phyloP scores from a whole-genome alignment of 2,888 invertebrate species.

The Calephelis perditalis region DNA sequence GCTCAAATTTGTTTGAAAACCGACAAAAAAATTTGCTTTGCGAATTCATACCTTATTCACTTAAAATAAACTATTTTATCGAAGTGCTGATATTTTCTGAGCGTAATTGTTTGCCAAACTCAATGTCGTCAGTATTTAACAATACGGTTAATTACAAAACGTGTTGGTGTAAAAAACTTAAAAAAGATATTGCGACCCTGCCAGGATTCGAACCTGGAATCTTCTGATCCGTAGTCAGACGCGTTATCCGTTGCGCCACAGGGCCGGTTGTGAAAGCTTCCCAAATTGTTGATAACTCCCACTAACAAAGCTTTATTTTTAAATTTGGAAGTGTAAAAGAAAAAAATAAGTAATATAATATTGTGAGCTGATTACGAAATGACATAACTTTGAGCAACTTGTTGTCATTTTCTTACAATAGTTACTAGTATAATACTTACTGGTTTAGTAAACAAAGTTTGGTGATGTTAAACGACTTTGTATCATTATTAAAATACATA shows the following conservation, averaged over 20 bases:
- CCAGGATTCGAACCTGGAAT: constrained; percentile 83
- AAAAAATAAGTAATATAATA: not conserved
- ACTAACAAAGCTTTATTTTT: not conserved
- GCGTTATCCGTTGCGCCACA: constrained; percentile 84
- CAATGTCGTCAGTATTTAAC: constrained; percentile 51
- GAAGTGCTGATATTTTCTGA: constrained; percentile 37
- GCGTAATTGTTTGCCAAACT: constrained; percentile 52
- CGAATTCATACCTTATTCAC: constrained; percentile 40
- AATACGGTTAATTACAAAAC: constrained; percentile 52
- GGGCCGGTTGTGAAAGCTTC: constrained; percentile 49
- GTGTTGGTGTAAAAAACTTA: constrained; percentile 36
- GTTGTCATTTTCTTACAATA: no score
- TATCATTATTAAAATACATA: no score
- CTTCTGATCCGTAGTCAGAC: constrained; percentile 85
- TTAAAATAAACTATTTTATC: constrained; percentile 37
- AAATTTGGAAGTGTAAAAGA: no score
- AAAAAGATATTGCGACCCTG: constrained; percentile 61
- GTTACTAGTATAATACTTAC: no score
- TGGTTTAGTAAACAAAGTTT: no score
- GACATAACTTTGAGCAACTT: no score
- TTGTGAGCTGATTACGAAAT: no score
- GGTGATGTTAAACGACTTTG: no score
- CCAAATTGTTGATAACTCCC: constrained; percentile 14
- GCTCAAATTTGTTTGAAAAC: constrained; percentile 29
- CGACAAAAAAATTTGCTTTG: constrained; percentile 26